These are phyloP conservation scores for Platichthys flesus DNA, from an alignment of 2,113 vertebrate genomes.

Conservation along the genomic window DNA sequence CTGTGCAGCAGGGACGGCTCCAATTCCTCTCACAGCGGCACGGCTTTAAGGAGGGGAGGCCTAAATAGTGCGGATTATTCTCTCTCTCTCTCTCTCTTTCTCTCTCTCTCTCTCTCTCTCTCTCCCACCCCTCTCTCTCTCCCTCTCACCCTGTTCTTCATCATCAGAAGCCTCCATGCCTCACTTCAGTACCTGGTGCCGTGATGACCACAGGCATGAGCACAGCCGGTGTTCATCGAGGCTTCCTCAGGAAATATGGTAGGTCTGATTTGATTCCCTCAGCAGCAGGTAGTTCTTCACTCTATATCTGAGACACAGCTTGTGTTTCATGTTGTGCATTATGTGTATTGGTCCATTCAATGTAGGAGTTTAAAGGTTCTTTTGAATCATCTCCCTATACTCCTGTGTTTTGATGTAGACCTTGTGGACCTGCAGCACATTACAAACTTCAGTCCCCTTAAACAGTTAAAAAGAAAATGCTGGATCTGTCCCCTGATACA, in stretches of 20 bases:
- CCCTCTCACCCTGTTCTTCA: constrained; percentile 59
- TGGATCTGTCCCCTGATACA: background rate
- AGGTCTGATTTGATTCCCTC: constrained; percentile 33
- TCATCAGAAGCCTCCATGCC: constrained; percentile 33
- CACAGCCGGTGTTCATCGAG: constrained; percentile 78
- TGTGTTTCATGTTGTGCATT: too few relatives aligned
- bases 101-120: constrained; percentile 40
- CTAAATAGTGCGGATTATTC: constrained; percentile 65
- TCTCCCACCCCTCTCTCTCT: background rate
- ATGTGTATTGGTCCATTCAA: background rate
- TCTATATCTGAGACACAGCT: too few relatives aligned
- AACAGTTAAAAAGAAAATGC: too few relatives aligned
- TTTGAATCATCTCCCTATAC: too few relatives aligned
- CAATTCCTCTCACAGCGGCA: constrained; percentile 52
- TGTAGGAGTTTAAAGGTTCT: background rate
- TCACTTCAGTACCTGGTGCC: constrained; percentile 50
- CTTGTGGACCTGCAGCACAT: too few relatives aligned
- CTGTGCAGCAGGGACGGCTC: constrained; percentile 22
- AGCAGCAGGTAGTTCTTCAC: background rate
- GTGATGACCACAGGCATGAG: constrained; percentile 75
- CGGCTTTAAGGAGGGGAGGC: constrained; percentile 56
- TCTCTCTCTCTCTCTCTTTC: constrained; percentile 56
- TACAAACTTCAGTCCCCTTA: too few relatives aligned
- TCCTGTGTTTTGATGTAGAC: too few relatives aligned
- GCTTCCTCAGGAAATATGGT: constrained; percentile 88